Conservation (phyloP, 2,113 vertebrate species). For the Aegithalos caudatus region DNA sequence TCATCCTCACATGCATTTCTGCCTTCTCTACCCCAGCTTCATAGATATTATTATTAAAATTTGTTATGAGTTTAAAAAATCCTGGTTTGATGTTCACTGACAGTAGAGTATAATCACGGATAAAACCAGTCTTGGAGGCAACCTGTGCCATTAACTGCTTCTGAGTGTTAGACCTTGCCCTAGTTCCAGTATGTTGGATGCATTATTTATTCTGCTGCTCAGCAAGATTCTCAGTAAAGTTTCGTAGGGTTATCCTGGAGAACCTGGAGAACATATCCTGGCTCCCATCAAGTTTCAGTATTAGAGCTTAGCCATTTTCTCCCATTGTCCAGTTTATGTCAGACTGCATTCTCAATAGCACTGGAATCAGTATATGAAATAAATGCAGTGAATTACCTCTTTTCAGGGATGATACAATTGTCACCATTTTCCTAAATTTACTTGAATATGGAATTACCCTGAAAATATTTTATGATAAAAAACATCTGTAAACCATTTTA, state of each 20-base stretch:
- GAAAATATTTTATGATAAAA: not conserved
- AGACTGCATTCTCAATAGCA: not conserved
- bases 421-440: not conserved
- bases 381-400: not conserved
- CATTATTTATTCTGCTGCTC: not conserved
- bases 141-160: not conserved
- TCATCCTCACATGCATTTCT: not conserved
- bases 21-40: not conserved
- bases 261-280: not conserved
- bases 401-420: not conserved
- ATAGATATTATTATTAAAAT: not conserved
- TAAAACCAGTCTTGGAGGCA: not conserved
- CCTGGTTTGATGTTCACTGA: not conserved
- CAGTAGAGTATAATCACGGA: not conserved
- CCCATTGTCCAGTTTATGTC: accelerated
- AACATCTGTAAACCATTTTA: not conserved
- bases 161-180: not conserved
- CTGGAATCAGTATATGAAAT: not conserved
- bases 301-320: not conserved
- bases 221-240: not conserved
- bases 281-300: not conserved
- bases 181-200: not conserved
- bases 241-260: not conserved
- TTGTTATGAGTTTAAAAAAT: not conserved
- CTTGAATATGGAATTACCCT: not conserved